phyloP scores from a whole-genome alignment of 2,888 invertebrate genomes.

The Clistopyga incitator region DNA sequence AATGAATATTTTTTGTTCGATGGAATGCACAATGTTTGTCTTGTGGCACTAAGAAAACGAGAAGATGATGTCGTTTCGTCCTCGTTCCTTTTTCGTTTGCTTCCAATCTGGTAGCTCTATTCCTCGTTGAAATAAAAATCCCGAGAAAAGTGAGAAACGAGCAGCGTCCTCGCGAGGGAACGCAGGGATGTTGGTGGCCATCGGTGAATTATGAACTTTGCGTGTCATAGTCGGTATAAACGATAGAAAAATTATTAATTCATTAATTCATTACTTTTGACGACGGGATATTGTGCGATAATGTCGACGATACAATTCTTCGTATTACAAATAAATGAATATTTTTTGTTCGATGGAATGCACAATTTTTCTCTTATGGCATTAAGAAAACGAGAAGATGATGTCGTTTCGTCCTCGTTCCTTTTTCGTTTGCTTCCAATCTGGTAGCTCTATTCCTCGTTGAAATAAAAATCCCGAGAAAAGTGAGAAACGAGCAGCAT shows the following conservation, averaged over 20 bases:
- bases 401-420: slow-evolving; percentile 1
- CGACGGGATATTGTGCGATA: too few relatives aligned
- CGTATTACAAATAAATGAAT: too few relatives aligned
- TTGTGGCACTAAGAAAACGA: neutral
- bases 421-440: neutral
- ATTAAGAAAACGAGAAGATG: neutral
- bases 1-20: too few relatives aligned
- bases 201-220: slow-evolving; percentile 75
- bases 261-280: too few relatives aligned
- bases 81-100: neutral
- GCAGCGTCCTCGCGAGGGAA: slow-evolving; percentile 44
- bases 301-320: too few relatives aligned
- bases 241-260: too few relatives aligned
- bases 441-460: slow-evolving; percentile 6
- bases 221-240: too few relatives aligned
- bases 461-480: slow-evolving; percentile 66
- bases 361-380: too few relatives aligned
- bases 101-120: slow-evolving; percentile 4
- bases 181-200: slow-evolving; percentile 14
- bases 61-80: slow-evolving; percentile 7
- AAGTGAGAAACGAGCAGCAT: slow-evolving; percentile 72
- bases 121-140: slow-evolving; percentile 52
- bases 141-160: slow-evolving; percentile 74
- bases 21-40: too few relatives aligned
- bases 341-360: too few relatives aligned